phyloP scores from a whole-genome alignment of 2,888 invertebrate species.

The Neoitamus cyanurus region DNA sequence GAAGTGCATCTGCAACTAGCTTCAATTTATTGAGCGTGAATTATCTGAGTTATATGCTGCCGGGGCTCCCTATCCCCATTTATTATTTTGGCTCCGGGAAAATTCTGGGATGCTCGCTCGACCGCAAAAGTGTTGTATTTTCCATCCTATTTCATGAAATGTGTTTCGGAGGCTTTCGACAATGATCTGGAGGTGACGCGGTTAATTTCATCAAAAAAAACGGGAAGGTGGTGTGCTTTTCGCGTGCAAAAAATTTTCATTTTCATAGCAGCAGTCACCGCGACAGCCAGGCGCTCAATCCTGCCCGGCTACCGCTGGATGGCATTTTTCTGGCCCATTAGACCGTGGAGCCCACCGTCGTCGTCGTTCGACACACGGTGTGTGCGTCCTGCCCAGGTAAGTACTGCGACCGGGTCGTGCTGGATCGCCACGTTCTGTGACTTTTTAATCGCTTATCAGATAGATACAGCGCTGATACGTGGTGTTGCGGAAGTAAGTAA shows the following conservation, averaged over 20 bases:
- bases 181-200: not conserved
- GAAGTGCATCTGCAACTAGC: not conserved
- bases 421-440: not conserved
- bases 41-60: not conserved
- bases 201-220: not conserved
- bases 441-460: slow-evolving; percentile 21
- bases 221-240: not conserved
- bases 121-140: not conserved
- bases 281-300: too few species aligned
- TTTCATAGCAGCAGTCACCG: not conserved
- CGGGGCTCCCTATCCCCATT: not conserved
- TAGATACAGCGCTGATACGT: not conserved
- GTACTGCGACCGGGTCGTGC: not conserved
- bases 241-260: not conserved
- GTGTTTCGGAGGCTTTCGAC: not conserved
- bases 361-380: not conserved
- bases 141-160: not conserved
- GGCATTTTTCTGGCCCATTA: slow-evolving; percentile 33
- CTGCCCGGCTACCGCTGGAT: not conserved
- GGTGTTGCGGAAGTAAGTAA: not conserved
- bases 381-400: not conserved
- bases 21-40: not conserved
- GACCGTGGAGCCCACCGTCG: not conserved
- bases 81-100: not conserved
- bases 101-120: not conserved